Percentiles rank a stretch among this genome's conserved stretches.
Conservation (phyloP, 2,797 vertebrate species). For the Pelobates cultripes region DNA sequence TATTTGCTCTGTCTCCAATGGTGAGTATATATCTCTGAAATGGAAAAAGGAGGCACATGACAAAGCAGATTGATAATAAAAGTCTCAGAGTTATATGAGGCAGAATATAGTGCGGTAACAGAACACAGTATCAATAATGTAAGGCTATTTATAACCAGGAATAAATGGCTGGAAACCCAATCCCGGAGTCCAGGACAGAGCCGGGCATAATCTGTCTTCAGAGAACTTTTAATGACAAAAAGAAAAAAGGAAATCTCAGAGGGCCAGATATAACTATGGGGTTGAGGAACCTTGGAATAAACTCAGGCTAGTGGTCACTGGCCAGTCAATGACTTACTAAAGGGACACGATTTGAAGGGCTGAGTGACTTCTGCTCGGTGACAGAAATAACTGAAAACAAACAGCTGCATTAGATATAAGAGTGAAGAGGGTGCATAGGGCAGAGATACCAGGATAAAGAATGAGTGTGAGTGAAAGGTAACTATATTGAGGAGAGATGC, state of each 20-base stretch:
- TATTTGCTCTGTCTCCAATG: constrained; percentile 34
- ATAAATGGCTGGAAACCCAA: constrained; percentile 38
- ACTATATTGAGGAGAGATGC: too few species aligned
- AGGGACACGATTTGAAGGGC: too few species aligned
- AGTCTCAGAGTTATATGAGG: constrained; percentile 38
- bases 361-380: too few species aligned
- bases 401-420: too few species aligned
- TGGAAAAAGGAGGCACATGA: constrained; percentile 51
- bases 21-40: constrained; percentile 50
- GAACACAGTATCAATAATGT: constrained; percentile 53
- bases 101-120: constrained; percentile 43
- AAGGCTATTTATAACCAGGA: constrained; percentile 44
- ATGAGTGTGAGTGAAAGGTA: too few species aligned
- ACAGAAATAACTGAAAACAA: too few species aligned
- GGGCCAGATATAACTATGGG: not conserved
- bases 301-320: too few species aligned
- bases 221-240: constrained; percentile 33
- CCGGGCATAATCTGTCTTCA: constrained; percentile 38
- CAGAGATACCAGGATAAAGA: too few species aligned
- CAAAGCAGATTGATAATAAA: constrained; percentile 50
- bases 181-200: constrained; percentile 21
- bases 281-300: not conserved
- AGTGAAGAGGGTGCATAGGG: too few species aligned
- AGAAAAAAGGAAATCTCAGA: not conserved
- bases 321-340: too few species aligned